Percentiles rank a stretch among this genome's conserved stretches.
Conservation (phyloP, 2,888 invertebrate genomes). For the Rhabditoides inermis region DNA sequence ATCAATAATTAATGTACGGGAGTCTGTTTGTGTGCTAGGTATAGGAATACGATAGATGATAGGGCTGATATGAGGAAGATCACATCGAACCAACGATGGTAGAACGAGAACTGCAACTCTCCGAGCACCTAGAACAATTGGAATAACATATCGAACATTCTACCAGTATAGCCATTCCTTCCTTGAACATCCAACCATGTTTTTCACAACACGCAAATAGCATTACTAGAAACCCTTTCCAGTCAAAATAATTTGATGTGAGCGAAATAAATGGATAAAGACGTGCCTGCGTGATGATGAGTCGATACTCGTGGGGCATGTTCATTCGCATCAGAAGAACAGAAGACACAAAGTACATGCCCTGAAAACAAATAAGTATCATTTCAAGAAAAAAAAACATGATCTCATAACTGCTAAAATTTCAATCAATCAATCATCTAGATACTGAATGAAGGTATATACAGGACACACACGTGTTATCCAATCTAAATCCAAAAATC, state of each 20-base stretch:
- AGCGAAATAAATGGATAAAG: no score
- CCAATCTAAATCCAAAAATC: slow-evolving; percentile 1
- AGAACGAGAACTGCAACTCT: slow-evolving; percentile 94
- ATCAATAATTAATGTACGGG: slow-evolving; percentile 52
- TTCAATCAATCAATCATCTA: no score
- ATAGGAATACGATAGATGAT: slow-evolving; percentile 86
- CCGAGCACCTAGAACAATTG: no score
- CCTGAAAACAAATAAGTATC: slow-evolving; percentile 64
- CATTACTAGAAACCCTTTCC: no score
- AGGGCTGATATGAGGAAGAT: slow-evolving; percentile 90
- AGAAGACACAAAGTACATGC: slow-evolving; percentile 98
- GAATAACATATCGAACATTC: no score
- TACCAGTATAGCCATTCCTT: no score
- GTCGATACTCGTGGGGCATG: slow-evolving; percentile 87
- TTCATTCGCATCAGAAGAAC: slow-evolving; percentile 97
- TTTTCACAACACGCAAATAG: no score
- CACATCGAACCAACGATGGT: slow-evolving; percentile 99
- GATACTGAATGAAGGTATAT: background rate
- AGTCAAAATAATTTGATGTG: no score
- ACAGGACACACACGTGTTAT: background rate
- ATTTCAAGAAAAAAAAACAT: no score
- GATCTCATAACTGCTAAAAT: no score
- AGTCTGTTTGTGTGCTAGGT: slow-evolving; percentile 85
- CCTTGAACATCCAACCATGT: no score
- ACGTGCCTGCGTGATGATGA: no score